These are phyloP conservation scores for Amphiprion clarkii DNA, from an alignment of 2,797 vertebrate species.

Conservation along the genomic window DNA sequence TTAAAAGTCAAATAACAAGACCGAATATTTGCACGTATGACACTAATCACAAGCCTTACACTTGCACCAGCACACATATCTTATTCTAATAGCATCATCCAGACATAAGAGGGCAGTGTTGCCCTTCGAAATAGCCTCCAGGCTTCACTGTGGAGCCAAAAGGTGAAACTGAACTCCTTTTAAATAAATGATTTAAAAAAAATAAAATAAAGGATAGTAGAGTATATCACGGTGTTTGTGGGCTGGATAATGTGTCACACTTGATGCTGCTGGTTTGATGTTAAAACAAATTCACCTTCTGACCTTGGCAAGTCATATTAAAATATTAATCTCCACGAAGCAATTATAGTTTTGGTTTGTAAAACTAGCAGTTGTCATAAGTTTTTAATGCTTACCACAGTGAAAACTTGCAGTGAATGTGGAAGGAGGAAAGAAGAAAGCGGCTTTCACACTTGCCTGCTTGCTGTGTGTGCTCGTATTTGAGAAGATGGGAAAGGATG, in stretches of 20 bases:
- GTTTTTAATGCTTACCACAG: not conserved
- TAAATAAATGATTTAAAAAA: not conserved
- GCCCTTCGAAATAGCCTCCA: conserved; percentile 57
- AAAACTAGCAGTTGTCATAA: not conserved
- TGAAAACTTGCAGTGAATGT: not conserved
- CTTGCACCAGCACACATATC: not conserved
- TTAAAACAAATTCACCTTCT: conserved; percentile 3
- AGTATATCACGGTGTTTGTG: not conserved
- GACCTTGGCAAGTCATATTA: not conserved
- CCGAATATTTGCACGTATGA: not conserved
- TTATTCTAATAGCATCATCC: conserved; percentile 28
- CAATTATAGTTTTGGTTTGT: not conserved
- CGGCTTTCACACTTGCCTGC: not conserved
- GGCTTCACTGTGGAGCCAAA: not conserved
- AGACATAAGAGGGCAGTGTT: conserved; percentile 85
- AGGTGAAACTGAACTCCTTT: conserved; percentile 2
- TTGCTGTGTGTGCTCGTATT: conserved; percentile 64
- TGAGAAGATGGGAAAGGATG: conserved; percentile 78
- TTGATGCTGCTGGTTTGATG: not conserved
- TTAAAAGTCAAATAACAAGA: not conserved
- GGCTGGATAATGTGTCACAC: not conserved
- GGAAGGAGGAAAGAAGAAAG: not conserved
- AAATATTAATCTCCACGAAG: not conserved
- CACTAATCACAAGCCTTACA: not conserved
- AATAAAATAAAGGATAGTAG: not conserved